A percentile compares a stretch with the other conserved stretches of the same genome.
phyloP scores from a whole-genome alignment of 2,797 vertebrate genomes.

The Tolypeutes matacus region DNA sequence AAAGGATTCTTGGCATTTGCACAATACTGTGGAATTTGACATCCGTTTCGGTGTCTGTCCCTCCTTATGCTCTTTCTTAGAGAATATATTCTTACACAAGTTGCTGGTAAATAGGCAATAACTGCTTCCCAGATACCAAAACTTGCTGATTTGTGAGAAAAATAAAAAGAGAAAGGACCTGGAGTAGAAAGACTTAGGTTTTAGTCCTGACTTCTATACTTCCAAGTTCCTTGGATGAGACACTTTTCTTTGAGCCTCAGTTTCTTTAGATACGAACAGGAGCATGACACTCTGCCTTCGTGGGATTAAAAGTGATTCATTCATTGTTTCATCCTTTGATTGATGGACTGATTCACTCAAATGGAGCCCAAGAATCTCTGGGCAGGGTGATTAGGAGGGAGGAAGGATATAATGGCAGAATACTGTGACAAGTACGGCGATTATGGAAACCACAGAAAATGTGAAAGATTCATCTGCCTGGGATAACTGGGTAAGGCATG shows the following conservation, averaged over 20 bases:
- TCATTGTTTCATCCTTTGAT: not conserved
- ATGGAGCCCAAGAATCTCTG: not conserved
- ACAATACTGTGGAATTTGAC: not conserved
- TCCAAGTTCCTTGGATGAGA: not conserved
- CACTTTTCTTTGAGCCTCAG: not conserved
- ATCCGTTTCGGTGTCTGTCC: not conserved
- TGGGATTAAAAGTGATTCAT: not conserved
- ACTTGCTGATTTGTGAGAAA: not conserved
- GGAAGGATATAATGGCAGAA: rapidly evolving
- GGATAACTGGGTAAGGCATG: not conserved
- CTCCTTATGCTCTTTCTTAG: not conserved
- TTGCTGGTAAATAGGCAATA: not conserved
- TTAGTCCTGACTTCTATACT: not conserved
- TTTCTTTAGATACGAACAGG: not conserved
- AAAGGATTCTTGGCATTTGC: rapidly evolving
- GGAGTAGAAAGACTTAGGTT: not conserved
- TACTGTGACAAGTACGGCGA: rapidly evolving
- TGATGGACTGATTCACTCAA: too few species aligned
- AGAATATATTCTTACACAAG: not conserved
- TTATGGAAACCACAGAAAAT: not conserved
- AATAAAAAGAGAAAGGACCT: not conserved
- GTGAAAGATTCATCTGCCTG: not conserved
- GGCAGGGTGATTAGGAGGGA: not conserved
- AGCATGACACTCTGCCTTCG: not conserved
- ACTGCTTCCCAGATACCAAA: not conserved